Evolutionary conservation across 2,888 invertebrate species (phyloP), one percentile per base, ranked within the genome.

Genomic region (Lasioglossum villosulum): DNA sequence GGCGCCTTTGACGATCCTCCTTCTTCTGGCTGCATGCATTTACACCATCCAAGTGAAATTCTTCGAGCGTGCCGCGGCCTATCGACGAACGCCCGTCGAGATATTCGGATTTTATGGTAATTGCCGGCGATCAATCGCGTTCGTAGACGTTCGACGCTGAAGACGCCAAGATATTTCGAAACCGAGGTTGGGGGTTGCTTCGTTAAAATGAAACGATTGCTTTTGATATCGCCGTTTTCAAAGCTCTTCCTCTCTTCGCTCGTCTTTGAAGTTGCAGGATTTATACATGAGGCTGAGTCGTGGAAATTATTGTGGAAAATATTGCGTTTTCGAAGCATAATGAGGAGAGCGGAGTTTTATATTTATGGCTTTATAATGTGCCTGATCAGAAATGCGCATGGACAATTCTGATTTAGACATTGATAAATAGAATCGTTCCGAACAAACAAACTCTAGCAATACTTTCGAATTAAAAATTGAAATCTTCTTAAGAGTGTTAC

Each of bases 51-150:
- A 30, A 2, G 27, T 27, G 56, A 37, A 75, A 66, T 84, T 74
- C 68, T 77, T 59, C 45, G 45, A 37, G 39, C 48, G 39, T 75
- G n/a, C 52, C 56, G 34, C n/a, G 37, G 19, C 68, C 34, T 56
- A 66, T 56, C 19, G 42, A 34, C 30, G 56, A 73, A 74, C 59
- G 56, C 59, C 27, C 30, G 39, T 30, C n/a, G 66, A 48, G 72
- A 52, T 71, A 59, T 27, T 70, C 52, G 14, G 30, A 78, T 78
- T 82, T 78, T 78, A 73, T 82, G 52, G 72, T 71, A 80, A 82
- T 80, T 70, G 70, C 30, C 23, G 1, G 45, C 59, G 30, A 52
- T 73, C 72, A 73, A 68, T 82, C 73, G 42, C 42, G 56, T 27
- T 48, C 12, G n/a, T 16, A 39, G 75, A 68, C n/a, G 39, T 42